These are phyloP conservation scores for Leptinotarsa texana DNA, from an alignment of 1,140 invertebrate genomes.

Conservation along the genomic window DNA sequence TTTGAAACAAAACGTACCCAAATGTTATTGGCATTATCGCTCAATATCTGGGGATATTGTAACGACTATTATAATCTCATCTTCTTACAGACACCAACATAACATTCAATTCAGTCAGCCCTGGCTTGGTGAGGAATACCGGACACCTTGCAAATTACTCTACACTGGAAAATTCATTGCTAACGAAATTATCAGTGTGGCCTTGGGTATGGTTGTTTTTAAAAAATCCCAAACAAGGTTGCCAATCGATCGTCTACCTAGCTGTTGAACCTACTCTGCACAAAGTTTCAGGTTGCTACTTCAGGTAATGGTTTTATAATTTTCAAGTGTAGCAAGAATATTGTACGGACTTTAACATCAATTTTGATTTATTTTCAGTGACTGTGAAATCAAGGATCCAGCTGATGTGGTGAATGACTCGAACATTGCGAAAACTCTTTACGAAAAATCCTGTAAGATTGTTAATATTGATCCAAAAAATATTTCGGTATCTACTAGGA, in stretches of 20 bases:
- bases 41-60: too few relatives aligned
- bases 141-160: constrained; percentile 64
- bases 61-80: too few relatives aligned
- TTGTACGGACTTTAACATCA: neutral
- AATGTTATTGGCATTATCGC: too few relatives aligned
- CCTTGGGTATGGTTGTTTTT: constrained; percentile 70
- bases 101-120: constrained; percentile 74
- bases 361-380: constrained; percentile 51
- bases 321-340: neutral
- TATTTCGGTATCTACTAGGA: neutral
- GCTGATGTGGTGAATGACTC: constrained; percentile 58
- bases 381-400: constrained; percentile 61
- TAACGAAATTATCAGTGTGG: constrained; percentile 61
- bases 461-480: constrained; percentile 33
- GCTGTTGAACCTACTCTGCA: constrained; percentile 64
- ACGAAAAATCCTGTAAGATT: constrained; percentile 51
- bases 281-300: constrained; percentile 66
- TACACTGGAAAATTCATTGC: constrained; percentile 56
- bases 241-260: constrained; percentile 68
- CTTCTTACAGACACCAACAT: constrained; percentile 61
- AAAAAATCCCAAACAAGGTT: constrained; percentile 68
- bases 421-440: constrained; percentile 61
- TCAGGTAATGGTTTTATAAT: constrained; percentile 58
- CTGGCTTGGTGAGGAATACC: constrained; percentile 71
- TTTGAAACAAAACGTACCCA: too few relatives aligned